Base-by-base conservation (phyloP, 64 coral and sea anemone species). In the Montipora efflorescens region DNA sequence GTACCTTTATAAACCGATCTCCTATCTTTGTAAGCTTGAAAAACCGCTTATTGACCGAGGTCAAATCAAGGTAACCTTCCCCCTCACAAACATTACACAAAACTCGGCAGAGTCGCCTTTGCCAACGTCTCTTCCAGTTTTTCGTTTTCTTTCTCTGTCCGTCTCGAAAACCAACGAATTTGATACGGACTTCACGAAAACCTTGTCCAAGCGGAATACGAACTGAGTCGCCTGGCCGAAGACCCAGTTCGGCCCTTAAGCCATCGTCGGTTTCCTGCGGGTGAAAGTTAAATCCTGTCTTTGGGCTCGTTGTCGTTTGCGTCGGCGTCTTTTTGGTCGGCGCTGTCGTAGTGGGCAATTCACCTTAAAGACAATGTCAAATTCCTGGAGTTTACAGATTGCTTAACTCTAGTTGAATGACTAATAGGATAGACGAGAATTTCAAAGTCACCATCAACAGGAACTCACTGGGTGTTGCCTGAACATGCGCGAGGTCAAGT, bases 61-160 rank as follows among this genome's bases (percentile, higher is more conserved):
- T 92, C 68, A 77, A 83, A 8, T 89, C 93, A 15, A 89, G 22
- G 48, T 68, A 79, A 8, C 83, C 80, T 18, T 90, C 81, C 0
- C 87, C 93, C 23, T 89, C 89, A 55, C 96, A 98, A 9, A 93
- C 28, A 43, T 92, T 77, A 46, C 75, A 59, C 10, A 98, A 62
- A 3, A 98, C 96, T 1, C 96, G 93, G 44, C 96, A 98, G 1
- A 98, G 67, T 23, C 89, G 89, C 18, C 84, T 91, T 25, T 98
- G 96, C 96, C 96, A 98, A 36, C 89, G 93, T 44, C 84, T 98
- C 45, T 73, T 75, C 88, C 81, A 94, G 8, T 50, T 90, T 36
- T 79, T 91, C 53, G 79, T 43, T 50, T 92, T 94, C 78, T 48
- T 91, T 5, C 76, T 25, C 7, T 86, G 77, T 15, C 23, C 49